phyloP scores from a whole-genome alignment of 2,888 invertebrate species.

The Xestia ashworthii region DNA sequence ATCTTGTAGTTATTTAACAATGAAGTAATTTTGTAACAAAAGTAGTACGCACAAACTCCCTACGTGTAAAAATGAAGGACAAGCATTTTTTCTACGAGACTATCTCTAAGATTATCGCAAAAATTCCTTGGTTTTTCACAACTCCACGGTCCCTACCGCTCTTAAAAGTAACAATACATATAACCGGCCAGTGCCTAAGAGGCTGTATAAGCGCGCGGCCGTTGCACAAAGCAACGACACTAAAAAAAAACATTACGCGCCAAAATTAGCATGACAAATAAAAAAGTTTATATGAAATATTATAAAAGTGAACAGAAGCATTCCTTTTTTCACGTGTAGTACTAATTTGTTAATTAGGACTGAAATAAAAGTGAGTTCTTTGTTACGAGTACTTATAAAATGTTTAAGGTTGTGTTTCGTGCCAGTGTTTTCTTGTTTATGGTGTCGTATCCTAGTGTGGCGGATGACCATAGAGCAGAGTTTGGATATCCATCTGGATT shows the following conservation, averaged over 20 bases:
- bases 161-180: constrained; percentile 31
- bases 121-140: constrained; percentile 61
- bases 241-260: constrained; percentile 52
- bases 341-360: constrained; percentile 2
- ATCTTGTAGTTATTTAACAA: neutral
- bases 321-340: constrained; percentile 2
- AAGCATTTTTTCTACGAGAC: constrained; percentile 17
- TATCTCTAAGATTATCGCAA: constrained; percentile 59
- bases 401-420: constrained; percentile 56
- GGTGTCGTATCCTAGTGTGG: constrained; percentile 49
- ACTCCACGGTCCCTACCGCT: constrained; percentile 29
- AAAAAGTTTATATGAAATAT: constrained; percentile 27
- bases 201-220: constrained; percentile 62
- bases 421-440: constrained; percentile 55
- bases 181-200: constrained; percentile 62
- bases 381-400: constrained; percentile 50
- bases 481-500: constrained; percentile 84
- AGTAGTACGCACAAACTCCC: neutral
- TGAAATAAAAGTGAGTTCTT: neutral
- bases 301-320: constrained; percentile 40
- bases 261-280: constrained; percentile 52
- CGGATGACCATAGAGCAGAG: constrained; percentile 71
- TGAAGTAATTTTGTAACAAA: neutral
- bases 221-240: constrained; percentile 55
- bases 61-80: constrained; percentile 35